phyloP scores from a whole-genome alignment of 2,888 invertebrate species.

The Thymelicus acteon region DNA sequence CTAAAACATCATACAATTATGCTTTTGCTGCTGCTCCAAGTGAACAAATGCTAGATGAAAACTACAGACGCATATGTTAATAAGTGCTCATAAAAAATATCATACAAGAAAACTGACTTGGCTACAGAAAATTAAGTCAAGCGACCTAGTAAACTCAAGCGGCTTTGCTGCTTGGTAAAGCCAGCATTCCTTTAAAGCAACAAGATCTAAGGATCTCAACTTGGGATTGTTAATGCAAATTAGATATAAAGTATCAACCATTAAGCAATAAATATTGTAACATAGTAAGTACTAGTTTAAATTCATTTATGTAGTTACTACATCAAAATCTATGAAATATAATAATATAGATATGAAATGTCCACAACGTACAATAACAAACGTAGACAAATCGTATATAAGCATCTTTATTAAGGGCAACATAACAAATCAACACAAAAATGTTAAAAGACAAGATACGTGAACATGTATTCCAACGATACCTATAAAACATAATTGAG shows the following conservation, averaged over 20 bases:
- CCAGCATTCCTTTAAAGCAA: not conserved
- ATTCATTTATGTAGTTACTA: no score
- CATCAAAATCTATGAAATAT: no score
- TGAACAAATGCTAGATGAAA: not conserved
- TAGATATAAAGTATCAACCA: not conserved
- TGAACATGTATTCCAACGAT: constrained; percentile 39
- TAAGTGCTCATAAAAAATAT: constrained; percentile 10
- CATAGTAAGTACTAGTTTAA: not conserved
- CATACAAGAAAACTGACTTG: constrained; percentile 13
- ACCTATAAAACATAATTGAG: constrained; percentile 51
- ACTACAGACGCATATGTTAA: constrained; percentile 1
- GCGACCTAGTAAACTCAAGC: constrained; percentile 4
- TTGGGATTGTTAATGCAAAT: constrained; percentile 7
- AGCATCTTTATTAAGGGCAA: no score
- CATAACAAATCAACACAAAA: constrained; percentile 20
- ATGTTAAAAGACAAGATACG: constrained; percentile 38
- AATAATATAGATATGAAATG: no score
- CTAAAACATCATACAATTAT: no score
- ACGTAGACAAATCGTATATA: no score
- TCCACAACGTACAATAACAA: no score
- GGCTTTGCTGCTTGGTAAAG: constrained; percentile 2
- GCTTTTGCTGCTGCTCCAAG: not conserved
- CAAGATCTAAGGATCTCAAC: not conserved
- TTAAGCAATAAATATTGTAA: constrained; percentile 1
- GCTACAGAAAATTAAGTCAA: not conserved